Evolutionary conservation across 2,113 vertebrate species (phyloP).

Genomic region (Azemiops feae): DNA sequence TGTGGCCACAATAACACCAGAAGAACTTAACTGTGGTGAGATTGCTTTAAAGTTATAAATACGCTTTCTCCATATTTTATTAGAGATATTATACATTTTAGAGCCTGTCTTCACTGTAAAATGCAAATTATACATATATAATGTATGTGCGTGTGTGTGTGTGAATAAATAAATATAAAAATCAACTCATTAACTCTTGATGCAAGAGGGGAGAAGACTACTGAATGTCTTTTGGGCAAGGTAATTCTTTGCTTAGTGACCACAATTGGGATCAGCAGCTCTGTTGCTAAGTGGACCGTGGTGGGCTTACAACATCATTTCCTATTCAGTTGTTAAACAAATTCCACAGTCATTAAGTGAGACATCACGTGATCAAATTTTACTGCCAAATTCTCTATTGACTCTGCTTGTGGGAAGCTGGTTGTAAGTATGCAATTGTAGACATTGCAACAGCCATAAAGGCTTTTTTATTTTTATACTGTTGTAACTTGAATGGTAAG

Average conservation of each 20-base stretch:
- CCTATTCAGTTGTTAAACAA: not conserved
- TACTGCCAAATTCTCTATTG: not conserved
- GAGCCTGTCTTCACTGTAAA: not conserved
- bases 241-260: not conserved
- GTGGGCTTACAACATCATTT: not conserved
- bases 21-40: conserved; percentile 95
- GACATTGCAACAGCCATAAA: not conserved
- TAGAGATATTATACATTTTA: not conserved
- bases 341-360: not conserved
- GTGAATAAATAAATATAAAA: not conserved
- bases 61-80: not conserved
- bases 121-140: not conserved
- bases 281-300: not conserved
- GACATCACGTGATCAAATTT: not conserved
- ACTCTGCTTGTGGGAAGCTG: not conserved
- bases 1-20: conserved; percentile 89
- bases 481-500: not conserved
- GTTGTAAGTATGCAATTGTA: not conserved
- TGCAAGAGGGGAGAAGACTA: not conserved
- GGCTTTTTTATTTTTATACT: not conserved
- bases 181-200: not conserved
- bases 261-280: not conserved
- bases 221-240: not conserved
- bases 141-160: not conserved
- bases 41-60: conserved; percentile 8